These are phyloP conservation scores for Acestrorhynchus altus DNA, from an alignment of 2,797 vertebrate species.

Conservation along the genomic window DNA sequence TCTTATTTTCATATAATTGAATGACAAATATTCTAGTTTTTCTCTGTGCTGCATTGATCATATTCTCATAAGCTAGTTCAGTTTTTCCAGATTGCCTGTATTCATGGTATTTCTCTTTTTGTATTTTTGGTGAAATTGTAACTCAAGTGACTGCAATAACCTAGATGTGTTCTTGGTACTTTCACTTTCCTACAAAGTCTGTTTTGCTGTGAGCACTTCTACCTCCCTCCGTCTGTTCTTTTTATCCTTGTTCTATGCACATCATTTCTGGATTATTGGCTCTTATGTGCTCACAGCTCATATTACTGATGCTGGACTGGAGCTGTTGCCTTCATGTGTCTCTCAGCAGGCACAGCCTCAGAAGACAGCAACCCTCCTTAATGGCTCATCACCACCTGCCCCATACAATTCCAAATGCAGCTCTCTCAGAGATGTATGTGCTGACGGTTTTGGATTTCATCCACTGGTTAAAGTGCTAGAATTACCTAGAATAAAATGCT, in stretches of 20 bases:
- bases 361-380: neutral
- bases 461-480: neutral
- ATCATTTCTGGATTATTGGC: slow-evolving; percentile 4
- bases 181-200: neutral
- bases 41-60: neutral
- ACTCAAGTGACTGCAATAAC: neutral
- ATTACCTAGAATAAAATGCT: too few relatives aligned
- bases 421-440: neutral
- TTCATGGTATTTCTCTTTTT: neutral
- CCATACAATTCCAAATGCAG: neutral
- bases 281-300: slow-evolving; percentile 3
- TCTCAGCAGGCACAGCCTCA: slow-evolving; percentile 11
- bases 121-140: neutral
- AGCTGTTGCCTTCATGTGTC: slow-evolving; percentile 3
- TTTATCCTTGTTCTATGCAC: neutral
- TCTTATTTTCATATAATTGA: too few relatives aligned
- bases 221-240: neutral
- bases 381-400: slow-evolving; percentile 1
- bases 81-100: neutral
- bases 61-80: neutral
- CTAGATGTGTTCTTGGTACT: neutral
- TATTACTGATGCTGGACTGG: slow-evolving; percentile 8
- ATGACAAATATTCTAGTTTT: neutral
- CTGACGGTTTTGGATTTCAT: neutral
- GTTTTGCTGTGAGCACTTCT: neutral